Percentiles rank a stretch among this genome's conserved stretches.
phyloP scores from a whole-genome alignment of 2,113 vertebrate species.

The Catharus minimus region DNA sequence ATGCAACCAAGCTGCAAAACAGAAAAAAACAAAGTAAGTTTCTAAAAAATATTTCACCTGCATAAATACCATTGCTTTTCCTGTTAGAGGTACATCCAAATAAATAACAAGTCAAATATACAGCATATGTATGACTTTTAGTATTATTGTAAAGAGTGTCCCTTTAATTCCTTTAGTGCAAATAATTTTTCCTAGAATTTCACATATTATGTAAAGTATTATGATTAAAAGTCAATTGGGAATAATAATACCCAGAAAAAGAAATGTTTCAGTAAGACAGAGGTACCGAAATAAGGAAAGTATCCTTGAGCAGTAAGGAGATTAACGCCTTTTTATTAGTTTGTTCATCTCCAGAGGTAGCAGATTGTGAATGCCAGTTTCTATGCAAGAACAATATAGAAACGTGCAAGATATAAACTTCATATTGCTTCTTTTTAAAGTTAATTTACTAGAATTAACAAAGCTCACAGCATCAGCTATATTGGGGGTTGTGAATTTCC shows the following conservation, averaged over 20 bases:
- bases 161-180: background rate
- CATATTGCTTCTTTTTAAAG: background rate
- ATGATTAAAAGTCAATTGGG: background rate
- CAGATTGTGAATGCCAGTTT: background rate
- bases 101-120: background rate
- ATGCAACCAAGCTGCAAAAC: background rate
- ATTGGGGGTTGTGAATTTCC: background rate
- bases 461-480: background rate
- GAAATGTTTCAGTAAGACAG: background rate
- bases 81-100: background rate
- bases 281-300: background rate
- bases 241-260: background rate
- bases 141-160: background rate
- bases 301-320: background rate
- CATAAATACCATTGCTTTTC: background rate
- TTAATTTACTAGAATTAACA: background rate
- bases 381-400: background rate
- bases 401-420: background rate
- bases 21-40: background rate
- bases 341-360: background rate
- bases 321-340: background rate
- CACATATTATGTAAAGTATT: background rate
- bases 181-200: background rate
- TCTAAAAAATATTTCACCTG: background rate
- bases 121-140: background rate